These are phyloP conservation scores for Drusus annulatus DNA, from an alignment of 1,140 invertebrate species.

Conservation along the genomic window DNA sequence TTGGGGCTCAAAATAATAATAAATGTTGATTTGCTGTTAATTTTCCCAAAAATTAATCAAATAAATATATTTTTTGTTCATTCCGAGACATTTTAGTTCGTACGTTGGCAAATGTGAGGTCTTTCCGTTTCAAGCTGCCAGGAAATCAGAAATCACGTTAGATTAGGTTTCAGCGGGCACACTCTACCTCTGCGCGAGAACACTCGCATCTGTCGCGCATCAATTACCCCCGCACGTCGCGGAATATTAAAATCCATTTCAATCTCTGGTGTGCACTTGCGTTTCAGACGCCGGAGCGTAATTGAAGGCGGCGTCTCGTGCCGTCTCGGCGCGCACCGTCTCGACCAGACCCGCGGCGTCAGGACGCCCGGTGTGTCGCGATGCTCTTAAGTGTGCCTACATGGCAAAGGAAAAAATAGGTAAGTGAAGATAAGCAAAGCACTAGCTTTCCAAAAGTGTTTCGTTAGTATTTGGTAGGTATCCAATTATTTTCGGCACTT, in stretches of 20 bases:
- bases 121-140: background rate
- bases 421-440: no score
- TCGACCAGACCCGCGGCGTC: constrained; percentile 30
- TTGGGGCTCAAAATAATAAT: no score
- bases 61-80: no score
- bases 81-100: no score
- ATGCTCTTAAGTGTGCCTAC: background rate
- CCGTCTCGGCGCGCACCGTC: background rate
- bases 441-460: no score
- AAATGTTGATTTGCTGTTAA: no score
- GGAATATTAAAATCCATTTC: constrained; percentile 34
- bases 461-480: no score
- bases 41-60: no score
- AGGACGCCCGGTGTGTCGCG: constrained; percentile 3
- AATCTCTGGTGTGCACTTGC: constrained; percentile 16
- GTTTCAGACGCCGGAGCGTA: constrained; percentile 21
- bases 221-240: constrained; percentile 19
- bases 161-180: background rate
- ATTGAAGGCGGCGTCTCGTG: constrained; percentile 28
- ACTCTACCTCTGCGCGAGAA: background rate
- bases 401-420: no score
- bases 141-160: constrained; percentile 5
- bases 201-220: constrained; percentile 20
- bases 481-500: no score
- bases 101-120: no score